Conservation (phyloP, 2,797 vertebrate genomes). For the Tamandua tetradactyla region DNA sequence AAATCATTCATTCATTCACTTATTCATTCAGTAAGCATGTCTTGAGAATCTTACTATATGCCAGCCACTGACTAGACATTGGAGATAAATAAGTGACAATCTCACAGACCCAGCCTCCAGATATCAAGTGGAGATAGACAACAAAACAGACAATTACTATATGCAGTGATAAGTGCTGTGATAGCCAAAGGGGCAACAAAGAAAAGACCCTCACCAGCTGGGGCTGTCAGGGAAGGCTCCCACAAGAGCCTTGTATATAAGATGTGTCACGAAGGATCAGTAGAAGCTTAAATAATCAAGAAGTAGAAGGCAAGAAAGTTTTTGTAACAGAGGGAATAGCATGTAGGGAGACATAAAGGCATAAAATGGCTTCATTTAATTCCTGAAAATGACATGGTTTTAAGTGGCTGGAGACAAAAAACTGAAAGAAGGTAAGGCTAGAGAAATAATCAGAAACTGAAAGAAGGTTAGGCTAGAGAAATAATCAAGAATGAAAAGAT, state of each 20-base stretch:
- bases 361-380: background rate
- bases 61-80: background rate
- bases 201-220: background rate
- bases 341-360: background rate
- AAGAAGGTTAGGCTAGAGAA: background rate
- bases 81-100: background rate
- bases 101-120: background rate
- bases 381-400: background rate
- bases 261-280: background rate
- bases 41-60: background rate
- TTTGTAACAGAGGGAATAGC: background rate
- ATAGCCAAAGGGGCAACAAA: background rate
- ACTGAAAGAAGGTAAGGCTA: background rate
- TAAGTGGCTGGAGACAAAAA: background rate
- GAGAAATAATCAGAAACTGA: background rate
- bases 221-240: background rate
- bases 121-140: background rate
- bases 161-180: background rate
- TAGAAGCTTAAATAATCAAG: background rate
- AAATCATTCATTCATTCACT: slow-evolving; percentile 29
- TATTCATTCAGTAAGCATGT: background rate
- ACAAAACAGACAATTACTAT: background rate
- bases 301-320: background rate
- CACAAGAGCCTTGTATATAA: background rate
- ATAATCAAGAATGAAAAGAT: background rate